A percentile compares a stretch with the other conserved stretches of the same genome.
Evolutionary conservation across 2,797 vertebrate species (phyloP).

Genomic region (Mareca penelope): DNA sequence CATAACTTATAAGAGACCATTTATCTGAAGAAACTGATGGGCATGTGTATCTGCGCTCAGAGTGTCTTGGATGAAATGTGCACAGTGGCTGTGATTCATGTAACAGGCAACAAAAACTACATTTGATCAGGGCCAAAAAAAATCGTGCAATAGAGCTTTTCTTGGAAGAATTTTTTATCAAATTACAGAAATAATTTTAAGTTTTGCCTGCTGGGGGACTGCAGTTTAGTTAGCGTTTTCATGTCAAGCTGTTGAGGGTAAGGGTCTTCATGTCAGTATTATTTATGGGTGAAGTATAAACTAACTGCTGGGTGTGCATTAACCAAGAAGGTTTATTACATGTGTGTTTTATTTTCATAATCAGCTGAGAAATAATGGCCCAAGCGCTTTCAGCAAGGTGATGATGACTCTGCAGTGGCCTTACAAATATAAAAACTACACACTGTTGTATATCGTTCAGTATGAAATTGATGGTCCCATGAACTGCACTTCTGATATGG

Average conservation of each 20-base stretch:
- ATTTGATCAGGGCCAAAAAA: neutral
- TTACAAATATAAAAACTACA: conserved; percentile 85
- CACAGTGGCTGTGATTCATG: neutral
- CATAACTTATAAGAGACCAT: neutral
- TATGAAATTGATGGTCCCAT: conserved; percentile 93
- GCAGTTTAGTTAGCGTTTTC: neutral
- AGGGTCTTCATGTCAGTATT: neutral
- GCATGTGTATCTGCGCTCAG: neutral
- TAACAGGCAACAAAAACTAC: neutral
- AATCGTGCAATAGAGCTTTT: neutral
- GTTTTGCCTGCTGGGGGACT: neutral
- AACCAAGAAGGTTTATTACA: neutral
- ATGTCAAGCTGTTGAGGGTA: neutral
- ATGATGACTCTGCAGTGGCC: conserved; percentile 89
- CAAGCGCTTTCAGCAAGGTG: conserved; percentile 94
- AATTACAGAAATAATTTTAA: neutral
- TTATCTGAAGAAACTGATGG: neutral
- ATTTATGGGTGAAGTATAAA: neutral
- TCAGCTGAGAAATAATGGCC: conserved; percentile 91
- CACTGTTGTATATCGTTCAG: conserved; percentile 87
- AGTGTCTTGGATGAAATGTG: neutral
- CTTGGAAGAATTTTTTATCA: neutral
- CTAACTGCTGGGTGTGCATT: neutral
- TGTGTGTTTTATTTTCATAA: neutral
- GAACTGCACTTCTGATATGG: conserved; percentile 89